Conservation (phyloP, 2,797 vertebrate genomes). For the Zalophus californianus region DNA sequence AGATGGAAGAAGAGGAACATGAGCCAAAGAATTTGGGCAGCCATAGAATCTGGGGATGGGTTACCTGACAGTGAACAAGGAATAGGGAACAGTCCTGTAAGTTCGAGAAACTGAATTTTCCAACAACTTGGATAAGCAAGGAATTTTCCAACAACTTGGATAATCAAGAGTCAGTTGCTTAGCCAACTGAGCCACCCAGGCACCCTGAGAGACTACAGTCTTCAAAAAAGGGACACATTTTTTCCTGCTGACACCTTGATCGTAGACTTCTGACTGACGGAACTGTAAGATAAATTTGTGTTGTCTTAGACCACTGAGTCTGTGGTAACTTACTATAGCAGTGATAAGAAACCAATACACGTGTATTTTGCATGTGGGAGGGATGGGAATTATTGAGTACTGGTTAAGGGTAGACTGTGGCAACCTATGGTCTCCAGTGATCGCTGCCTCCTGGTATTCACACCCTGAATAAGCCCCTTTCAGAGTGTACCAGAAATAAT, state of each 20-base stretch:
- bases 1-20: background rate
- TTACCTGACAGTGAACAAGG: background rate
- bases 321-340: background rate
- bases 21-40: background rate
- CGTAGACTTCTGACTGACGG: background rate
- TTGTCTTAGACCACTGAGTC: background rate
- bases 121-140: background rate
- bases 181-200: too few relatives aligned
- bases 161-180: too few relatives aligned
- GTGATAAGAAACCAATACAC: background rate
- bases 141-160: background rate
- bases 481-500: background rate
- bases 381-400: background rate
- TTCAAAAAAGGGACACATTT: background rate
- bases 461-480: background rate
- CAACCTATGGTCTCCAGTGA: background rate
- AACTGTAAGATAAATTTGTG: background rate
- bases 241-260: background rate
- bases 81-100: background rate
- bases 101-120: background rate
- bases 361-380: background rate
- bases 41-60: background rate
- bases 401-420: background rate
- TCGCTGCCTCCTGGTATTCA: background rate
- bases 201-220: too few relatives aligned